These are phyloP conservation scores for Holothuria leucospilota DNA, from an alignment of 53 echinoderm and acorn worm genomes.

Conservation along the genomic window DNA sequence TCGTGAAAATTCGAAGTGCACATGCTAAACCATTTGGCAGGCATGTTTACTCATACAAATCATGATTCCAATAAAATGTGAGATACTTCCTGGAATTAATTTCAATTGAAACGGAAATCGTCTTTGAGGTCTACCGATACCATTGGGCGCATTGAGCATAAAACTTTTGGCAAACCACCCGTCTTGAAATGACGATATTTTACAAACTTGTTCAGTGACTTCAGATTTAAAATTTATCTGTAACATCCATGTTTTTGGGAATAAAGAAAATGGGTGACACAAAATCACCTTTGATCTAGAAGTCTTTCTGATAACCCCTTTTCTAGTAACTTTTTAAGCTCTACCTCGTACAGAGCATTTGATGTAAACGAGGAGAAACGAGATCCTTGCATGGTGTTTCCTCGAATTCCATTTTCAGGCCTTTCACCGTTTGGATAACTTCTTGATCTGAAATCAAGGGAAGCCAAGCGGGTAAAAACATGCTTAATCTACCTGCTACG, in stretches of 20 bases:
- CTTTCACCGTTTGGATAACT: slow-evolving; percentile 28
- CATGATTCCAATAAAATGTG: slow-evolving; percentile 37
- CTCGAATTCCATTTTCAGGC: slow-evolving; percentile 28
- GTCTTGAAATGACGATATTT: too few relatives aligned
- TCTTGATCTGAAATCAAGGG: slow-evolving; percentile 29
- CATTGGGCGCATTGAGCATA: slow-evolving; percentile 22
- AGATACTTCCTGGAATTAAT: slow-evolving; percentile 33
- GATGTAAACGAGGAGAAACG: slow-evolving; percentile 14
- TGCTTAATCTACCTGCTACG: slow-evolving; percentile 36
- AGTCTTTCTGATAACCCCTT: slow-evolving; percentile 26
- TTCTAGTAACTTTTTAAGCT: slow-evolving; percentile 27
- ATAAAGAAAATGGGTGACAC: slow-evolving; percentile 37
- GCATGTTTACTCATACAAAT: slow-evolving; percentile 47
- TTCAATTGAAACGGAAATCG: slow-evolving; percentile 36
- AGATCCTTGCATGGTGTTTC: slow-evolving; percentile 32
- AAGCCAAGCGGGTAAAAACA: slow-evolving; percentile 36
- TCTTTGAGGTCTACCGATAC: neutral
- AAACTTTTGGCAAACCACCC: slow-evolving; percentile 26
- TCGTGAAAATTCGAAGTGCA: slow-evolving; percentile 54
- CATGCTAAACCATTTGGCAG: slow-evolving; percentile 50
- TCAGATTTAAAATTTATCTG: slow-evolving; percentile 29
- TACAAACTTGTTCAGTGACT: too few relatives aligned
- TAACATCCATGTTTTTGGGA: slow-evolving; percentile 24
- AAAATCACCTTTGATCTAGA: slow-evolving; percentile 30
- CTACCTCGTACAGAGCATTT: slow-evolving; percentile 17